phyloP scores from a whole-genome alignment of 2,113 vertebrate species.

The Psettodes erumei region DNA sequence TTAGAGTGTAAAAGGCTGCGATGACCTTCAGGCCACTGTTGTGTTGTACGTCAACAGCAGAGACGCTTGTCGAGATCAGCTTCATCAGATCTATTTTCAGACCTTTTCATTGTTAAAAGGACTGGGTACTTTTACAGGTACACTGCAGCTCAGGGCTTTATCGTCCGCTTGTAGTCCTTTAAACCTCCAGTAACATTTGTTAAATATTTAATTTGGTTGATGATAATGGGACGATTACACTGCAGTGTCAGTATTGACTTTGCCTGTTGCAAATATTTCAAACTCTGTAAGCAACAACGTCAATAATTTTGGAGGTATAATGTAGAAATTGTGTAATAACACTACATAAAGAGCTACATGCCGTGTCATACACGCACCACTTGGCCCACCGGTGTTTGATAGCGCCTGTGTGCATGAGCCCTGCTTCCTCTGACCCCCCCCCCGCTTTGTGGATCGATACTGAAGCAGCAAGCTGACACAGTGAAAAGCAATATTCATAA shows the following conservation, averaged over 20 bases:
- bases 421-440: slow-evolving; percentile 52
- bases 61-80: neutral
- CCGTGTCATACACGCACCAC: neutral
- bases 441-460: slow-evolving; percentile 85
- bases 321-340: neutral
- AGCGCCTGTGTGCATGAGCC: slow-evolving; percentile 18
- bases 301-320: too few relatives aligned
- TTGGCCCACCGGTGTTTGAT: slow-evolving; percentile 1
- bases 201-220: neutral
- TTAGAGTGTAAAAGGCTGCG: neutral
- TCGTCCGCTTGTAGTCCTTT: neutral
- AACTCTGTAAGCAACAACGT: too few relatives aligned
- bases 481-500: slow-evolving; percentile 89
- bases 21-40: neutral
- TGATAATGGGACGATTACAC: neutral
- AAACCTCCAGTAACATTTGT: neutral
- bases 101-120: neutral
- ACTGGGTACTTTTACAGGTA: too few relatives aligned
- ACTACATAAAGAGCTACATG: neutral
- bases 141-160: neutral
- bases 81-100: neutral
- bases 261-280: neutral
- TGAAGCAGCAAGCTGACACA: slow-evolving; percentile 84
- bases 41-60: neutral
- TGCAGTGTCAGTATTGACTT: neutral